These are phyloP conservation scores for Cavia aperea DNA, from an alignment of 2,113 vertebrate genomes.

Conservation along the genomic window DNA sequence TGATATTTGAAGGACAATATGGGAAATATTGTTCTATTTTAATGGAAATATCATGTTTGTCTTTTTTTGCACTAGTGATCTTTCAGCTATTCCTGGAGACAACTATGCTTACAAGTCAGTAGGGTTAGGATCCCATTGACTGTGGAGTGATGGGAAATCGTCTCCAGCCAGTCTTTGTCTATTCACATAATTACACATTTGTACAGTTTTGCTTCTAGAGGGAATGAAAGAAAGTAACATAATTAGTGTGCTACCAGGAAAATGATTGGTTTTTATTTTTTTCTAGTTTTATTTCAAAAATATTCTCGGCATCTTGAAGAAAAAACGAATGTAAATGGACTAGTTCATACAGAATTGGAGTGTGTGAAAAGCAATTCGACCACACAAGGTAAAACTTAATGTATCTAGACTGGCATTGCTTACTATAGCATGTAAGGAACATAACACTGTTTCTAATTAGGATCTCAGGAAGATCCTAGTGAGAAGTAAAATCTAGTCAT, in stretches of 20 bases:
- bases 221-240: background rate
- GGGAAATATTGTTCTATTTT: background rate
- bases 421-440: background rate
- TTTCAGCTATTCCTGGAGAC: background rate
- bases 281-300: conserved; percentile 57
- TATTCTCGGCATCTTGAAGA: conserved; percentile 48
- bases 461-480: background rate
- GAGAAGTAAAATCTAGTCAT: background rate
- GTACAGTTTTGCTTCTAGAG: background rate
- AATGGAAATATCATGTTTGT: background rate
- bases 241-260: background rate
- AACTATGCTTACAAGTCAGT: background rate
- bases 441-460: background rate
- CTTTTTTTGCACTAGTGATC: background rate
- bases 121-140: background rate
- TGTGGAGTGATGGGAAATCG: background rate
- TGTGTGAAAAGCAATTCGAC: conserved; percentile 20
- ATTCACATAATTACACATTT: background rate
- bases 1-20: background rate
- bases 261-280: conserved; percentile 22
- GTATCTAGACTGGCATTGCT: background rate
- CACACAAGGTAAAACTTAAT: conserved; percentile 51
- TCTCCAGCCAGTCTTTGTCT: background rate
- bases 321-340: background rate
- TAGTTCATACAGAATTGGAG: background rate